A percentile compares a stretch with the other conserved stretches of the same genome.
Conservation (phyloP, 2,113 vertebrate species). For the Gila orcuttii region DNA sequence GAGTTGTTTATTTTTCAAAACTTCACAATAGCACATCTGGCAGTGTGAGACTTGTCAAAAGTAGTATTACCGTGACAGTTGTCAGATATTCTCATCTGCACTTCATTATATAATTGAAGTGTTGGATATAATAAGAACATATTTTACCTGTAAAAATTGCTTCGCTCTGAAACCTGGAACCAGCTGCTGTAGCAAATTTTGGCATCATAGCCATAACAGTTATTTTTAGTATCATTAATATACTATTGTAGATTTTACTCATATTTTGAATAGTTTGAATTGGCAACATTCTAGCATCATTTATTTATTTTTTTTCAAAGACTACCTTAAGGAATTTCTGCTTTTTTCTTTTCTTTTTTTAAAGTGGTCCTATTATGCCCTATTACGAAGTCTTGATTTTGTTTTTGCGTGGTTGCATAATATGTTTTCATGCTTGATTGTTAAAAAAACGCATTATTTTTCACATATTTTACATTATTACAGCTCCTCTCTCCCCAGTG, state of each 20-base stretch:
- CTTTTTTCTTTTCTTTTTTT: no score
- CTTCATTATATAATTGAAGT: constrained; percentile 13
- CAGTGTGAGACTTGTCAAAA: constrained; percentile 9
- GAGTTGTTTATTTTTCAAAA: constrained; percentile 2
- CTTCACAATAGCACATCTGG: constrained; percentile 20
- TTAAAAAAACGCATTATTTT: no score
- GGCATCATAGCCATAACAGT: background rate
- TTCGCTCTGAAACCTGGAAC: background rate
- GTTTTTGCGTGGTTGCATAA: no score
- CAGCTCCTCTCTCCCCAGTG: no score
- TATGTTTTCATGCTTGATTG: no score
- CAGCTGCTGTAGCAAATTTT: background rate
- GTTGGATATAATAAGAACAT: background rate
- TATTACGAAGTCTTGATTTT: no score
- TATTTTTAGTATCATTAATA: background rate
- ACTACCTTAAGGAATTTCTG: no score
- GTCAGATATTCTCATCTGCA: background rate
- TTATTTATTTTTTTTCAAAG: no score
- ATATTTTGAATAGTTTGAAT: background rate
- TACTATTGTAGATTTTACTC: background rate
- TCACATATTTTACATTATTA: no score
- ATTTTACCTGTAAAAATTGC: background rate
- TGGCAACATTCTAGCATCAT: no score
- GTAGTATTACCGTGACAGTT: background rate
- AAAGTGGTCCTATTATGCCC: no score